Percentiles rank a stretch among this genome's conserved stretches.
Conservation (phyloP, 2,113 vertebrate genomes). For the Bufo gargarizans region DNA sequence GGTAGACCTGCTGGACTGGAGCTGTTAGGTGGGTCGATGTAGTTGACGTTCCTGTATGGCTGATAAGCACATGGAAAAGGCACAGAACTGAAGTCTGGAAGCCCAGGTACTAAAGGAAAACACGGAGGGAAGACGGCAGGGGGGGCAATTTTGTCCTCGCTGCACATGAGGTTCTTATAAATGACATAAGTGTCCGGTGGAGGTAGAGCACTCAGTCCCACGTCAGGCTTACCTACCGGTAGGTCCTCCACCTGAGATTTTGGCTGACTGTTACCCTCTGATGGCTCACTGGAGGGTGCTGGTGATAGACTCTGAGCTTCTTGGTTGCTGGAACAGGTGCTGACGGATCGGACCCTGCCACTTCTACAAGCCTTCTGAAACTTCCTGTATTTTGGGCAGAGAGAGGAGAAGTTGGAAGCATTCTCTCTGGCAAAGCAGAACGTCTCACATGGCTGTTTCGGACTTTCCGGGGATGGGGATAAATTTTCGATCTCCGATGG, state of each 20-base stretch:
- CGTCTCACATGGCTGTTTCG: slow-evolving; percentile 65
- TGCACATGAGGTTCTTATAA: slow-evolving; percentile 44
- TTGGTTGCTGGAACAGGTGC: slow-evolving; percentile 73
- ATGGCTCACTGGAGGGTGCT: slow-evolving; percentile 69
- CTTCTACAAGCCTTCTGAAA: slow-evolving; percentile 78
- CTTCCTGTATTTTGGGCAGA: slow-evolving; percentile 79
- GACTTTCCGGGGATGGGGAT: slow-evolving; percentile 63
- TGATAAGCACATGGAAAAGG: slow-evolving; percentile 69
- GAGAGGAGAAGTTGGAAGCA: slow-evolving; percentile 68
- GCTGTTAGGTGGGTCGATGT: slow-evolving; percentile 53
- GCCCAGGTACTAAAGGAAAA: slow-evolving; percentile 61
- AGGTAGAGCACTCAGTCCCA: slow-evolving; percentile 62
- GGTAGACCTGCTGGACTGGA: neutral
- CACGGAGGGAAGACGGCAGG: slow-evolving; percentile 59
- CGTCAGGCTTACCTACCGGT: neutral
- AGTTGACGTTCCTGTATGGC: slow-evolving; percentile 70
- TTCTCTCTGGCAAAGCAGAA: slow-evolving; percentile 65
- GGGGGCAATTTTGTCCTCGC: slow-evolving; percentile 61
- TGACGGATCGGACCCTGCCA: slow-evolving; percentile 77
- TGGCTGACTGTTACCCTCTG: slow-evolving; percentile 66
- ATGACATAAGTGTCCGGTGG: slow-evolving; percentile 57
- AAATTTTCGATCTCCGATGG: slow-evolving; percentile 51
- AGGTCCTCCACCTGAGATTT: slow-evolving; percentile 64
- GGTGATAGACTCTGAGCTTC: slow-evolving; percentile 71
- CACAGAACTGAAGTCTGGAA: slow-evolving; percentile 67